phyloP scores from a whole-genome alignment of 2,888 invertebrate genomes.

The Epistrophe eligans region DNA sequence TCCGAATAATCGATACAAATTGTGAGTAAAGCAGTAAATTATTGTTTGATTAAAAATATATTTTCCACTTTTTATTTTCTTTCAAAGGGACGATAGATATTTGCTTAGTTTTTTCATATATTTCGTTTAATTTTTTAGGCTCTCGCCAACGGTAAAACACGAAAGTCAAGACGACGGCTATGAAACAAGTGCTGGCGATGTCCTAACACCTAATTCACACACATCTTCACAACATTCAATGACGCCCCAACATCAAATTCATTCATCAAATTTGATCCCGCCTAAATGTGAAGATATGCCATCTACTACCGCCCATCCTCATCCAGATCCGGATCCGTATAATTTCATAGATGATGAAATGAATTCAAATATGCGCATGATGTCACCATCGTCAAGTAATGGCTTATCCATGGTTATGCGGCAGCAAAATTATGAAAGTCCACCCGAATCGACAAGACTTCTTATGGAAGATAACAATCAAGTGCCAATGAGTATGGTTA shows the following conservation, averaged over 20 bases:
- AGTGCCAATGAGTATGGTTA: constrained; percentile 13
- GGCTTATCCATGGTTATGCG: constrained; percentile 49
- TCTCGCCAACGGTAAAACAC: constrained; percentile 84
- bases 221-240: constrained; percentile 80
- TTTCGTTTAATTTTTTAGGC: constrained; percentile 74
- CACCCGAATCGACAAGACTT: constrained; percentile 45
- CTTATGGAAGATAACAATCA: constrained; percentile 43
- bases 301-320: constrained; percentile 17
- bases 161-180: constrained; percentile 95
- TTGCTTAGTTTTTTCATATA: neutral
- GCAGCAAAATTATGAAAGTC: constrained; percentile 53
- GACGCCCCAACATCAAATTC: constrained; percentile 79
- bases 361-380: constrained; percentile 78
- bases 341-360: constrained; percentile 93
- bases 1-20: constrained; percentile 80
- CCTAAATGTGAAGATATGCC: constrained; percentile 77
- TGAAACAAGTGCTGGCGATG: constrained; percentile 91
- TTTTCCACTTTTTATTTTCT: no score
- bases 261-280: constrained; percentile 77
- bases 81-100: no score
- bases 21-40: no score
- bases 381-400: constrained; percentile 75
- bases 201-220: constrained; percentile 83
- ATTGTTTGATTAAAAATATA: no score
- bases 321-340: constrained; percentile 88